Conservation (phyloP, 1,140 invertebrate species). For the Parapsyche elsis region DNA sequence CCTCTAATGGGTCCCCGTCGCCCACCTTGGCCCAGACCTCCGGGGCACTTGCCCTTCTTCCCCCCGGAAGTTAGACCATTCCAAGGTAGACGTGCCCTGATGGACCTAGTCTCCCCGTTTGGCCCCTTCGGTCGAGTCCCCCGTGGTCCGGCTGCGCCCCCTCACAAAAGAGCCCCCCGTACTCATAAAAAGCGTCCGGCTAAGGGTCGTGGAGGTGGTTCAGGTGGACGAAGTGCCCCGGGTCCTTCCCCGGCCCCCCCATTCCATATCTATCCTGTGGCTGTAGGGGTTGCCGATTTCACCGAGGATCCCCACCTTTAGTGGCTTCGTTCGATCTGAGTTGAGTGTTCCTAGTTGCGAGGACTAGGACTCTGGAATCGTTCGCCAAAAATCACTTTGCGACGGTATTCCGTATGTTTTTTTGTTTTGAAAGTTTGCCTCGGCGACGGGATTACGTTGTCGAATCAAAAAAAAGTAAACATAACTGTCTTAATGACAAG, state of each 20-base stretch:
- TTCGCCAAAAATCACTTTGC: not conserved
- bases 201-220: constrained; percentile 55
- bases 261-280: not conserved
- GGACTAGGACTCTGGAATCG: not conserved
- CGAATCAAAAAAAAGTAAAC: too few species aligned
- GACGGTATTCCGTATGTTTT: not conserved
- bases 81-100: not conserved
- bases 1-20: not conserved
- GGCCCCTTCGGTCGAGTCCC: not conserved
- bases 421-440: not conserved
- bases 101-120: not conserved
- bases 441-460: too few species aligned
- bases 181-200: not conserved
- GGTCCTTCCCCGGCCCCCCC: constrained; percentile 31
- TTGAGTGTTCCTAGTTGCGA: not conserved
- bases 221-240: constrained; percentile 60
- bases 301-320: constrained; percentile 32
- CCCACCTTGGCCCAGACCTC: not conserved
- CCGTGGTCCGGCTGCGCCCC: not conserved
- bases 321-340: not conserved
- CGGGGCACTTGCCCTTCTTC: constrained; percentile 20
- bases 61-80: not conserved
- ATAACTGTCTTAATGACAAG: too few species aligned
- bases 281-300: constrained; percentile 18
- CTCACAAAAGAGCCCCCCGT: not conserved